These are phyloP conservation scores for Calliphora vicina DNA, from an alignment of 1,140 invertebrate genomes.

Conservation along the genomic window DNA sequence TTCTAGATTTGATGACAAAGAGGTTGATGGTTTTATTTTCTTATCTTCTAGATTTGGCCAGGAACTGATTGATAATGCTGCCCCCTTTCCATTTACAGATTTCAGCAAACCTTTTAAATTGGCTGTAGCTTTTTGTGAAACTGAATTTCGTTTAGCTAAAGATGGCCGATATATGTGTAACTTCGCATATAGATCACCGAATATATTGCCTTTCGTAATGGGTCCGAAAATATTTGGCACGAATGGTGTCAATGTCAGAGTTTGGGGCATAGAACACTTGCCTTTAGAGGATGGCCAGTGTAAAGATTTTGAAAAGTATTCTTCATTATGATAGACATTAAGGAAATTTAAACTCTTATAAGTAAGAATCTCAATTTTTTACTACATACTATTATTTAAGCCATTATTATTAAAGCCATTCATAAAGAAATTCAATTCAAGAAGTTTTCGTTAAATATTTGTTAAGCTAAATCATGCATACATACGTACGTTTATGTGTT, in stretches of 20 bases:
- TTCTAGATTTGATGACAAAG: not conserved
- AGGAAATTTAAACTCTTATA: too few species aligned
- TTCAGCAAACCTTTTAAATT: not conserved
- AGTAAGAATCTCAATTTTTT: too few species aligned
- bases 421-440: too few species aligned
- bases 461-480: too few species aligned
- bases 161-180: not conserved
- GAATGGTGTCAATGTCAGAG: not conserved
- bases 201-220: not conserved
- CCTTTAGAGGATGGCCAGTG: not conserved
- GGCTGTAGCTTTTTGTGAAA: not conserved
- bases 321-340: not conserved
- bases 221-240: not conserved
- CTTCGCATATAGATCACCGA: not conserved
- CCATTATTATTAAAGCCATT: too few species aligned
- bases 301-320: not conserved
- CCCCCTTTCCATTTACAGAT: not conserved
- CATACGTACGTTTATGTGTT: too few species aligned
- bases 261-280: not conserved
- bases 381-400: too few species aligned
- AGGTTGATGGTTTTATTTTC: not conserved
- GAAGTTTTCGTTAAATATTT: too few species aligned
- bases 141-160: not conserved
- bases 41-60: slow-evolving; percentile 7
- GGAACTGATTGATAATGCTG: not conserved